Base-by-base conservation (phyloP, 1,140 invertebrate species). In the Harlomillsia oculata region DNA sequence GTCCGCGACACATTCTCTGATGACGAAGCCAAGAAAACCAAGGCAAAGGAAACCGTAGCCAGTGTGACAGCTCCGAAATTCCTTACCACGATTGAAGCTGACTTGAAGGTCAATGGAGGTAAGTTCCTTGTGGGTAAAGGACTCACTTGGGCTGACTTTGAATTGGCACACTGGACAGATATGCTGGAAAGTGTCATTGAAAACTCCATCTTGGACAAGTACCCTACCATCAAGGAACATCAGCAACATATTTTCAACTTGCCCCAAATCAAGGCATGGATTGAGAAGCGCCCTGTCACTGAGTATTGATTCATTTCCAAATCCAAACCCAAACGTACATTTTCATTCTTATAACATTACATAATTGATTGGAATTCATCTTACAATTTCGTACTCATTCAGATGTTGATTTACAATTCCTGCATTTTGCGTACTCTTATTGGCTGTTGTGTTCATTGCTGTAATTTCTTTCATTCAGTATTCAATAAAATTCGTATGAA, bases 121-220 rank as follows among this genome's bases (percentile, higher is more conserved):
- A 41, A 29, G n/a, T 53, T 36, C 14, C 18, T 60, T 3, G 45
- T 60, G 29, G 58, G 58, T 26, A 23, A 56, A 21, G 16, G 23
- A 3, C 11, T 48, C n/a, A 54, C 58, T 28, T 49, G 45, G 51
- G 53, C 53, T 49, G 58, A 60, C 37, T 29, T 60, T 28, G 41
- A 46, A 20, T 16, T 52, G 4, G 54, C 16, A 25, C 13, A 44
- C 29, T 37, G 9, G 5, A n/a, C 53, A 6, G 11, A 29, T 13
- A 36, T 21, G 25, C 3, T 46, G 3, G 50, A 46, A 30, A 23
- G 23, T 5, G 14, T 16, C 3, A 16, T 32, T 20, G 39, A 8
- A 6, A 5, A 20, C 6, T 8, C 2, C 36, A 8, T 59, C 6
- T 16, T 53, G 1, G 30, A 46, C 20, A 16, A 48, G 13, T 53